Evolutionary conservation across 2,797 vertebrate species (phyloP), one percentile per base, ranked within the genome.

Genomic region (Strix occidentalis): DNA sequence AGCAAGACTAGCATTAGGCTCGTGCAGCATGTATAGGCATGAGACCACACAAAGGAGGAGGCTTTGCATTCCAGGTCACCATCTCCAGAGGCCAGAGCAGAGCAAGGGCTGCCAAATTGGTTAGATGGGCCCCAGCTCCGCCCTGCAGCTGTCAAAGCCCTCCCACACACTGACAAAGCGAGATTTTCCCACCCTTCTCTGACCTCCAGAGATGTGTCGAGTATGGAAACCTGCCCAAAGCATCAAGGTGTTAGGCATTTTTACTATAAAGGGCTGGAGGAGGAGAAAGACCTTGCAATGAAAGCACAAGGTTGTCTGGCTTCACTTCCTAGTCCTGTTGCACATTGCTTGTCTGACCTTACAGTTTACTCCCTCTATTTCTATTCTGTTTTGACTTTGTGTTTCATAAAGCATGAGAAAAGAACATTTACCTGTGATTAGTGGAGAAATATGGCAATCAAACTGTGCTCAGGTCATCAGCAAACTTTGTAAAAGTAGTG

Each of bases 1-100:
- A 78, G 13, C 10, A 86, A 69, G 74, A 28, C 65, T 51, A 82
- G 48, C 33, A 76, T 39, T 63, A 87, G 54, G 51, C 80, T 95
- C 0, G 4, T 69, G 68, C 54, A 96, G 71, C 82, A 31, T 70
- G 61, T 61, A 60, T 35, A 94, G 87, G 61, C 63, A 87, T 14
- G 23, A 94, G 96, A 95, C 95, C 95, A 96, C 94, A 96, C 96
- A 96, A 79, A 91, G 56, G 72, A 95, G 79, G 72, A 95, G 84
- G 74, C 23, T 90, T 78, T 89, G 57, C 90, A 93, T 93, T 93
- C 93, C 95, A 93, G 90, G 86, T 89, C 96, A 71, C 61, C 69
- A 48, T 97, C 90, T 94, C 97, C 85, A 84, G 89, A 58, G 96
- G 81, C 94, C 88, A 20, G 60, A 91, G 87, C 60, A 64, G 87